Evolutionary conservation across 1,140 invertebrate genomes (phyloP).

Genomic region (Drosophila pruinosa): DNA sequence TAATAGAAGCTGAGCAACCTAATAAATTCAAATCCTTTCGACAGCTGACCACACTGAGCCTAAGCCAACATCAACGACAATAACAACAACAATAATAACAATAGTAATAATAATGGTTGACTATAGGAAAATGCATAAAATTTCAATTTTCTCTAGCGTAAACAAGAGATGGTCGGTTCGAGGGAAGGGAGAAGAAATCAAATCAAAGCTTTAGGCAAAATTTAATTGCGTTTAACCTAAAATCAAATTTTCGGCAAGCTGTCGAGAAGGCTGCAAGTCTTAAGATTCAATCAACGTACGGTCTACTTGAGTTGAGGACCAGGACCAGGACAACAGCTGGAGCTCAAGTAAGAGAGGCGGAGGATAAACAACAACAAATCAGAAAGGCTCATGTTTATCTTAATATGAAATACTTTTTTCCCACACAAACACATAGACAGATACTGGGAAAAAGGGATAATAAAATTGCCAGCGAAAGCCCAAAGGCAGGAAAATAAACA

Average conservation of each 20-base stretch:
- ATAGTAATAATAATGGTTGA: constrained; percentile 13
- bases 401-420: constrained; percentile 56
- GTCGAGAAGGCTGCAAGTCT: constrained; percentile 38
- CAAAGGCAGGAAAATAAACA: constrained; percentile 65
- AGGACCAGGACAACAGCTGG: constrained; percentile 15
- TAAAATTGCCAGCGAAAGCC: constrained; percentile 57
- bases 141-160: constrained; percentile 67
- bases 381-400: constrained; percentile 70
- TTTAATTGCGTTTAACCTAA: constrained; percentile 79
- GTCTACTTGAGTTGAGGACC: constrained; percentile 23
- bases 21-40: constrained; percentile 67
- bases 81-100: constrained; percentile 11
- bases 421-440: constrained; percentile 41
- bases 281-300: constrained; percentile 69
- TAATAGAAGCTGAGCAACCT: constrained; percentile 20
- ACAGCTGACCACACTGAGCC: constrained; percentile 52
- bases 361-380: constrained; percentile 66
- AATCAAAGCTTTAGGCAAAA: constrained; percentile 68
- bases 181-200: constrained; percentile 38
- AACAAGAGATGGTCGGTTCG: constrained; percentile 32
- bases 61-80: constrained; percentile 27
- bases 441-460: constrained; percentile 58
- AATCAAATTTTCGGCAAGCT: constrained; percentile 68
- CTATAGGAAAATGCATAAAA: constrained; percentile 59
- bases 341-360: neutral